Percentiles rank a stretch among this genome's conserved stretches.
Evolutionary conservation across 1,140 invertebrate genomes (phyloP).

Genomic region (Bombus polaris): DNA sequence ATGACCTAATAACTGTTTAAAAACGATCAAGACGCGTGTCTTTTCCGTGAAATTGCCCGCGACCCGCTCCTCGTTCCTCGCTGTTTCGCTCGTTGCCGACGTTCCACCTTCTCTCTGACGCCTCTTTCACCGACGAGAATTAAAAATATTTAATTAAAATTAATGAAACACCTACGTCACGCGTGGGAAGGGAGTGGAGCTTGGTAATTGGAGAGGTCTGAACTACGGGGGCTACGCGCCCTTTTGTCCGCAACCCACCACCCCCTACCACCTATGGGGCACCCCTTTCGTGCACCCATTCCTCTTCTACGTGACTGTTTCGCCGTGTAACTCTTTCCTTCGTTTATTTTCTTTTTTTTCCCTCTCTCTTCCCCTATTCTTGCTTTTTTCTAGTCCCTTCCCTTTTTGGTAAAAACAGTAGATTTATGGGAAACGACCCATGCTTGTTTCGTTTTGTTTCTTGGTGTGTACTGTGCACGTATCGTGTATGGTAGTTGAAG

Average conservation of each 20-base stretch:
- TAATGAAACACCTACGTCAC: conserved; percentile 74
- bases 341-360: neutral
- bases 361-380: neutral
- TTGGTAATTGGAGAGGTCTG: conserved; percentile 75
- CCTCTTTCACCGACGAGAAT: conserved; percentile 48
- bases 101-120: neutral
- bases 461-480: too few relatives aligned
- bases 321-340: conserved; percentile 22
- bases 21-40: neutral
- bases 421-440: neutral
- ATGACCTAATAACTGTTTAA: too few relatives aligned
- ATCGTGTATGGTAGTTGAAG: too few relatives aligned
- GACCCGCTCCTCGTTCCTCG: neutral
- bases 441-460: neutral
- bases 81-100: neutral
- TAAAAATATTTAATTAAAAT: conserved; percentile 79
- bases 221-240: conserved; percentile 50
- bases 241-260: conserved; percentile 44
- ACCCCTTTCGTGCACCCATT: conserved; percentile 33
- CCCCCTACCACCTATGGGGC: conserved; percentile 20
- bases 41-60: neutral
- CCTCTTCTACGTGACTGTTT: conserved; percentile 31
- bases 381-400: neutral
- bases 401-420: neutral
- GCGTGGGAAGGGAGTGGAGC: conserved; percentile 27